Percentiles rank a stretch among this genome's conserved stretches.
Conservation (phyloP, 2,113 vertebrate species). For the Egretta garzetta region DNA sequence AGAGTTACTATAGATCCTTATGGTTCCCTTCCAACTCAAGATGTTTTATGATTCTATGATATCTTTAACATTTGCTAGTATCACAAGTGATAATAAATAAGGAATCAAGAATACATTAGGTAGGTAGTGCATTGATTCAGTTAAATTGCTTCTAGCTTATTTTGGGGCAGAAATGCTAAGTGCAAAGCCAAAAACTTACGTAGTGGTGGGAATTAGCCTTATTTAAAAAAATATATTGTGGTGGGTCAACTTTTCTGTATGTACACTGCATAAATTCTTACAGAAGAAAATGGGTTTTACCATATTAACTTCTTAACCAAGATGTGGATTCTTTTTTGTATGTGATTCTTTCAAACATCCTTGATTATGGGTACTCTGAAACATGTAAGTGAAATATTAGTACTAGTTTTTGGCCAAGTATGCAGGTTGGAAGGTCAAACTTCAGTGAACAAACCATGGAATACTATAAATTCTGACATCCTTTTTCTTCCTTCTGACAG, state of each 20-base stretch:
- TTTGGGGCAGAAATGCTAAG: not conserved
- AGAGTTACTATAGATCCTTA: not conserved
- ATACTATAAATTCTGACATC: not conserved
- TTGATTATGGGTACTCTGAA: not conserved
- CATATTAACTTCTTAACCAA: not conserved
- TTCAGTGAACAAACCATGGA: not conserved
- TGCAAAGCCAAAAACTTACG: not conserved
- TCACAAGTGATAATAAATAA: not conserved
- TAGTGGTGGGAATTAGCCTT: not conserved
- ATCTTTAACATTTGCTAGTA: not conserved
- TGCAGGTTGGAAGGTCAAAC: not conserved
- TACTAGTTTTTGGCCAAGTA: not conserved
- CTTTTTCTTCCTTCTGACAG: constrained; percentile 69
- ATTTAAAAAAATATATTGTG: not conserved
- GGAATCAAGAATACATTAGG: not conserved
- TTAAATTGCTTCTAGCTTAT: not conserved
- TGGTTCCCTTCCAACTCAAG: not conserved
- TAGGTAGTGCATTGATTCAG: not conserved
- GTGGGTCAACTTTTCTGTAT: not conserved
- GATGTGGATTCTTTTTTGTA: not conserved
- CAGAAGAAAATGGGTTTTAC: not conserved
- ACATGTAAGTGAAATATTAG: not conserved
- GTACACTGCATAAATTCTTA: not conserved
- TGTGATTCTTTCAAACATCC: not conserved
- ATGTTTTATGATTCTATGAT: not conserved